phyloP scores from a whole-genome alignment of 2,888 invertebrate species.

The Philaethria dido region DNA sequence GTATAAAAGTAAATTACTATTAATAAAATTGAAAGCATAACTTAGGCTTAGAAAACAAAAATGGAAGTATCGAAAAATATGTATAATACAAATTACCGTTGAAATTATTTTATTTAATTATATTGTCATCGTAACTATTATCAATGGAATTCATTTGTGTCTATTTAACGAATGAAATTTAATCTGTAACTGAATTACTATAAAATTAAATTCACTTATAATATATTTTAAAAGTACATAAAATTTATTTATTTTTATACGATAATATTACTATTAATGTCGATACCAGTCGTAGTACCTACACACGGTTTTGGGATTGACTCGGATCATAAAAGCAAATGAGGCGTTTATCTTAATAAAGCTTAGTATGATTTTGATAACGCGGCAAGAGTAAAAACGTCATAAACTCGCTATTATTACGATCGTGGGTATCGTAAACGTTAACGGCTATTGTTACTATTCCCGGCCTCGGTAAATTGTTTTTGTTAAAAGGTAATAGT shows the following conservation, averaged over 20 bases:
- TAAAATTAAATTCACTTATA: neutral
- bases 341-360: slow-evolving; percentile 48
- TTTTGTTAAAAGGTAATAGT: slow-evolving; percentile 39
- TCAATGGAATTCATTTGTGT: neutral
- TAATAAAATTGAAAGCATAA: neutral
- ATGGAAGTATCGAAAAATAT: too few species aligned
- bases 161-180: neutral
- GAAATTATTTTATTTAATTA: neutral
- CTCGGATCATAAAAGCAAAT: slow-evolving; percentile 47
- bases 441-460: slow-evolving; percentile 52
- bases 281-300: slow-evolving; percentile 6
- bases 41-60: too few species aligned
- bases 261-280: slow-evolving; percentile 7
- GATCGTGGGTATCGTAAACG: slow-evolving; percentile 48
- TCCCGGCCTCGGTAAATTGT: slow-evolving; percentile 48
- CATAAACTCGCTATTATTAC: slow-evolving; percentile 52
- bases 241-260: neutral
- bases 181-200: neutral
- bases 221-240: neutral
- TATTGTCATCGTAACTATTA: neutral
- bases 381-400: slow-evolving; percentile 48
- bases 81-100: neutral
- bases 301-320: slow-evolving; percentile 18
- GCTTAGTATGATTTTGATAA: slow-evolving; percentile 48
- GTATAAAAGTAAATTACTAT: neutral